Percentiles rank a stretch among this genome's conserved stretches.
Conservation (phyloP, 2,113 vertebrate species). For the Nycticebus coucang region DNA sequence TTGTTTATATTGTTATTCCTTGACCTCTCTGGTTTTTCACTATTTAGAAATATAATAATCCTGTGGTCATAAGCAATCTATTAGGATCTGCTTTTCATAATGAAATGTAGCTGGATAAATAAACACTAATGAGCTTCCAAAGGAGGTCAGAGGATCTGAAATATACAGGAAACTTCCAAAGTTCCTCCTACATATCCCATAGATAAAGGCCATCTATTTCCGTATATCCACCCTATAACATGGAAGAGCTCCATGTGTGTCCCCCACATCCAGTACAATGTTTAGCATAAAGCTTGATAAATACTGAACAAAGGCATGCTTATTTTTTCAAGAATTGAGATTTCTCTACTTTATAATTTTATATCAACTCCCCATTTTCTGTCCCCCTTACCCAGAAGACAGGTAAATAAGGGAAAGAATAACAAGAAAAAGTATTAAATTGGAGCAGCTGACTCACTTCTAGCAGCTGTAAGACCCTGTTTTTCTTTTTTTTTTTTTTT, state of each 20-base stretch:
- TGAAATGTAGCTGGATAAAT: conserved; percentile 59
- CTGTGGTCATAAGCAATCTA: not conserved
- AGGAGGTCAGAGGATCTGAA: conserved; percentile 14
- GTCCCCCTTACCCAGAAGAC: not conserved
- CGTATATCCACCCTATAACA: conserved; percentile 9
- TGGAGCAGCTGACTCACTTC: not conserved
- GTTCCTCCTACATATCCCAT: conserved; percentile 10
- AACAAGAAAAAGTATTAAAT: not conserved
- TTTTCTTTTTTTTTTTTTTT: no score
- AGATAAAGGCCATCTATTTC: conserved; percentile 52
- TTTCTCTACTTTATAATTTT: conserved; percentile 12
- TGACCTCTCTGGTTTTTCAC: conserved; percentile 46
- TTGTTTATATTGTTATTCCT: conserved; percentile 1
- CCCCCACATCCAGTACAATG: not conserved
- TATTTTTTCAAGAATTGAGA: not conserved
- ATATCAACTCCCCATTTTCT: not conserved
- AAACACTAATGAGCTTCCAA: conserved; percentile 60
- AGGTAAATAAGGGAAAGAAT: not conserved
- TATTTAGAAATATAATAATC: conserved; percentile 54
- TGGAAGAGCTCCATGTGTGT: not conserved
- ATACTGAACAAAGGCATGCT: not conserved
- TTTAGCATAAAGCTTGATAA: not conserved
- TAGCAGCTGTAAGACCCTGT: not conserved
- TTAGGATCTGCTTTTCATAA: conserved; percentile 46
- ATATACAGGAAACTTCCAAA: not conserved